phyloP scores from a whole-genome alignment of 1,140 invertebrate genomes.

The Temnothorax longispinosus region DNA sequence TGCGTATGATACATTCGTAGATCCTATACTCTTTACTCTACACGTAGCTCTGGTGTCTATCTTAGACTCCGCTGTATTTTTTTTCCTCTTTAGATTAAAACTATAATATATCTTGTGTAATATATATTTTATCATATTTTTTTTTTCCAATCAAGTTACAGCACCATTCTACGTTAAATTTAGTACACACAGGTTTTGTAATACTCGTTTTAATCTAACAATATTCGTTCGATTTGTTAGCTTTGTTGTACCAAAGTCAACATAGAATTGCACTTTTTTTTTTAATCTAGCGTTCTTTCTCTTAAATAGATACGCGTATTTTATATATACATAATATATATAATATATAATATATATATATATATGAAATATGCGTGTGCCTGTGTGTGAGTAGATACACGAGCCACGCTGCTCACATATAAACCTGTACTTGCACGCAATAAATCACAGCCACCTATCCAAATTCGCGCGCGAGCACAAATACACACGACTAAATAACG shows the following conservation, averaged over 20 bases:
- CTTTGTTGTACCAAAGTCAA: slow-evolving; percentile 74
- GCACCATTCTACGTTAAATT: slow-evolving; percentile 78
- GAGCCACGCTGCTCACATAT: slow-evolving; percentile 63
- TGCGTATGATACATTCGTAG: slow-evolving; percentile 67
- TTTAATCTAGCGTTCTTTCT: slow-evolving; percentile 40
- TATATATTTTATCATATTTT: slow-evolving; percentile 60
- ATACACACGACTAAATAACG: slow-evolving; percentile 70
- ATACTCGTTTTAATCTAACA: slow-evolving; percentile 37
- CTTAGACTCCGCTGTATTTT: slow-evolving; percentile 72
- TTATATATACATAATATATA: slow-evolving; percentile 52
- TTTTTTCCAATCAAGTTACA: slow-evolving; percentile 46
- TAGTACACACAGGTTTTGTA: slow-evolving; percentile 64
- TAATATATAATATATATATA: slow-evolving; percentile 61
- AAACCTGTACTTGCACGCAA: slow-evolving; percentile 77
- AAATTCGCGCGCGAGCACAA: slow-evolving; percentile 78
- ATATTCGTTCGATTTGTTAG: slow-evolving; percentile 42
- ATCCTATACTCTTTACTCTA: slow-evolving; percentile 72
- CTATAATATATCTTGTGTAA: slow-evolving; percentile 76
- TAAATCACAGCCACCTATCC: slow-evolving; percentile 82
- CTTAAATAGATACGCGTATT: slow-evolving; percentile 62
- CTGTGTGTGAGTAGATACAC: slow-evolving; percentile 55
- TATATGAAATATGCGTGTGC: slow-evolving; percentile 70
- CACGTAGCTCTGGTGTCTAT: slow-evolving; percentile 77
- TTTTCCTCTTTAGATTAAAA: slow-evolving; percentile 59
- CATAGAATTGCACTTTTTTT: slow-evolving; percentile 73